Percentiles rank a stretch among this genome's conserved stretches.
phyloP scores from a whole-genome alignment of 53 echinoderm and acorn worm genomes.

The Holothuria leucospilota region DNA sequence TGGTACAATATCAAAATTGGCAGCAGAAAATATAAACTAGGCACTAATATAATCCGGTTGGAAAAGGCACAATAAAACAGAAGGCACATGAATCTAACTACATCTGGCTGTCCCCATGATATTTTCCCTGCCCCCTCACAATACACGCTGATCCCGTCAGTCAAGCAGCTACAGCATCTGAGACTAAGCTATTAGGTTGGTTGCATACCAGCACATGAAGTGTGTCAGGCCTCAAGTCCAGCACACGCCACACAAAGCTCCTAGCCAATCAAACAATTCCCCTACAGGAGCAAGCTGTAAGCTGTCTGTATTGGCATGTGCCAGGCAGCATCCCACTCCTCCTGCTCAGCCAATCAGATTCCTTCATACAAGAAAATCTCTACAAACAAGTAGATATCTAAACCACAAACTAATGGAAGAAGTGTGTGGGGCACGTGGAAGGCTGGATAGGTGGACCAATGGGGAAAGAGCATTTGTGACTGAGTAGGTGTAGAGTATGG shows the following conservation, averaged over 20 bases:
- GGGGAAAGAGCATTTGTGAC: slow-evolving; percentile 6
- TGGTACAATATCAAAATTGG: too few relatives aligned
- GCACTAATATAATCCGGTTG: slow-evolving; percentile 8
- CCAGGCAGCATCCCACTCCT: slow-evolving; percentile 27
- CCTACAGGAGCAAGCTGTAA: neutral
- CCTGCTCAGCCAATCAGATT: slow-evolving; percentile 38
- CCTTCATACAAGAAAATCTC: neutral
- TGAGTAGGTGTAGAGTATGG: slow-evolving; percentile 48
- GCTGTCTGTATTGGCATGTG: slow-evolving; percentile 43
- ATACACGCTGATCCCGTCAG: slow-evolving; percentile 14
- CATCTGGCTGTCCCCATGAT: slow-evolving; percentile 38
- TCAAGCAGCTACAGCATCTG: slow-evolving; percentile 1
- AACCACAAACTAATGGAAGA: slow-evolving; percentile 52
- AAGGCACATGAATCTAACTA: slow-evolving; percentile 36
- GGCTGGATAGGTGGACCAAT: slow-evolving; percentile 17
- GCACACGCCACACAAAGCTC: slow-evolving; percentile 41
- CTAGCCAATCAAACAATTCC: slow-evolving; percentile 36
- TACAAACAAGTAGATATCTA: slow-evolving; percentile 6
- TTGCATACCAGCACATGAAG: slow-evolving; percentile 52
- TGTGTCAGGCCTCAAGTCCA: slow-evolving; percentile 52
- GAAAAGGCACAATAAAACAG: slow-evolving; percentile 25
- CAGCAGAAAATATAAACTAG: slow-evolving; percentile 15
- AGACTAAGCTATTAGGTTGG: neutral
- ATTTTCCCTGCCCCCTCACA: slow-evolving; percentile 25
- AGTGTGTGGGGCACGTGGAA: slow-evolving; percentile 46